Percentiles rank a stretch among this genome's conserved stretches.
phyloP scores from a whole-genome alignment of 2,797 vertebrate species.

The Loris lydekkerianus region DNA sequence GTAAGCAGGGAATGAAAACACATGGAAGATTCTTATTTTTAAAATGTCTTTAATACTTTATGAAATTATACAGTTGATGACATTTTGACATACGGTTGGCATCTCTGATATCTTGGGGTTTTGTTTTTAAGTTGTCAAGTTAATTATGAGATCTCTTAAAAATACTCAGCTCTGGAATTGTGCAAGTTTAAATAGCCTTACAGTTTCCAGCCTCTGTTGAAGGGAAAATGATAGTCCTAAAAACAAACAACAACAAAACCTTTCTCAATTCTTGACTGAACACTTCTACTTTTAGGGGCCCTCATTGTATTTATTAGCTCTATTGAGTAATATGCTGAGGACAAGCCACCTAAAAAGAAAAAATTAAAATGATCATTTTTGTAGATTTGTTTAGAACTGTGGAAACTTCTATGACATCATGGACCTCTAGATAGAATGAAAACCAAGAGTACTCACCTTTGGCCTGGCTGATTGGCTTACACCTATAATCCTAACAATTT shows the following conservation, averaged over 20 bases:
- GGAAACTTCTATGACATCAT: constrained; percentile 25
- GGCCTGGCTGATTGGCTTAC: not conserved
- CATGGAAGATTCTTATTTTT: constrained; percentile 17
- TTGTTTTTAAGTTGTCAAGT: constrained; percentile 54
- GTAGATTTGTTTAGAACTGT: constrained; percentile 10
- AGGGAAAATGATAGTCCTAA: not conserved
- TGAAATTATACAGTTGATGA: constrained; percentile 16
- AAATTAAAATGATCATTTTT: constrained; percentile 23
- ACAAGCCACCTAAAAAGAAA: constrained; percentile 55
- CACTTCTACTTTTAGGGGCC: not conserved
- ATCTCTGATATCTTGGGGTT: not conserved
- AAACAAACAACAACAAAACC: not conserved
- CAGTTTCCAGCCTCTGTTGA: constrained; percentile 29
- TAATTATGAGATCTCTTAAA: constrained; percentile 60
- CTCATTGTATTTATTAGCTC: constrained; percentile 2
- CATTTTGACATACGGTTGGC: not conserved
- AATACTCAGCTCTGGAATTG: constrained; percentile 24
- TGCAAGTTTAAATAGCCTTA: constrained; percentile 54
- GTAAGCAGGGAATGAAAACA: not conserved
- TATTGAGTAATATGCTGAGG: not conserved
- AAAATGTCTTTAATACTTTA: not conserved
- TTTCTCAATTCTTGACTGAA: constrained; percentile 61
- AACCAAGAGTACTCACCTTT: not conserved
- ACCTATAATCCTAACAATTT: not conserved
- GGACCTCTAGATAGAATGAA: not conserved